Evolutionary conservation across 2,888 invertebrate species (phyloP), one percentile per base, ranked within the genome.

Genomic region (Scelioninae gen. 2): DNA sequence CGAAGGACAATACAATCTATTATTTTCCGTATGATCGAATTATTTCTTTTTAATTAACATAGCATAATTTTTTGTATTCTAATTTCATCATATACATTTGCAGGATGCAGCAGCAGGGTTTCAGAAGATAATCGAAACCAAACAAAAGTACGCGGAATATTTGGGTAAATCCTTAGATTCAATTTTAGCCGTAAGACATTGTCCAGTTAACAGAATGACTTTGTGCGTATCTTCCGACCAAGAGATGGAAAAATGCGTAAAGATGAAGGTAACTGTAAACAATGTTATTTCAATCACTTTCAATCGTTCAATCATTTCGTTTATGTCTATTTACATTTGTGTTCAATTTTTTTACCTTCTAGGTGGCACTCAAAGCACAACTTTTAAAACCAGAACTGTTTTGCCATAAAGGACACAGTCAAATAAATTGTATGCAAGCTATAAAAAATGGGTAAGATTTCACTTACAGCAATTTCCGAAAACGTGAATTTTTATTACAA

Each of bases 141-240:
- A 92, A 71, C 96, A 96, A 85, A 92, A 92, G 0, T 94, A 93
- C 58, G 89, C 90, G 1, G 91, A 90, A 73, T 95, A 94, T 79
- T 87, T 96, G 19, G 91, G 91, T 10, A 88, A 89, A 67, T 89
- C 92, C 0, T 88, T 93, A 76, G 89, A 91, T 33, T 89, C 91
- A 0, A 93, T 96, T 74, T 87, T 92, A 70, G 92, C 91, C 1
- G 90, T 96, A 0, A 88, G 94, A 55, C 90, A 92, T 72, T 98
- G 97, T 83, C 95, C 97, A 0, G 92, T 97, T 5, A 89, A 91
- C 45, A 88, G 91, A n/a, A 95, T 96, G 88, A 92, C 92, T 0
- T 85, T 97, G 15, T 98, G 98, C 83, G 94, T 98, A 16, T 96
- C 96, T 0, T 97, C 97, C 0, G 93, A 94, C 64, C 90, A 92